Percentiles rank a stretch among this genome's conserved stretches.
These are phyloP conservation scores for Drosophila kurseongensis DNA, from an alignment of 1,140 invertebrate genomes.

Conservation along the genomic window DNA sequence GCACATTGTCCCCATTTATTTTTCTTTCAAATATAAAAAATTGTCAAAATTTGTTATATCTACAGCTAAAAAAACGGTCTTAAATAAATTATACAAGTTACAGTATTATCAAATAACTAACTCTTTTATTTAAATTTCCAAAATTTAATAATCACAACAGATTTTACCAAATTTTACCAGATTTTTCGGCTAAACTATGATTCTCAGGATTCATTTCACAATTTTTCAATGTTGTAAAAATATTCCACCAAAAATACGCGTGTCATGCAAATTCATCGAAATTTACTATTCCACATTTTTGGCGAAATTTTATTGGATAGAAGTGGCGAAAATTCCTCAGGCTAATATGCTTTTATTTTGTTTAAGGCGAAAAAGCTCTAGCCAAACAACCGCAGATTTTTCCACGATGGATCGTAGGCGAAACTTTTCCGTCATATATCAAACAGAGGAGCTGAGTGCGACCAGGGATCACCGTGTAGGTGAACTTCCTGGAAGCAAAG, in stretches of 20 bases:
- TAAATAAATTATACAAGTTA: too few relatives aligned
- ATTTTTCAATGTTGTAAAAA: slow-evolving; percentile 13
- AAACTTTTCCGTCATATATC: slow-evolving; percentile 71
- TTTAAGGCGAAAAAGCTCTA: slow-evolving; percentile 30
- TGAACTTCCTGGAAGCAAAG: slow-evolving; percentile 67
- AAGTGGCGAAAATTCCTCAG: slow-evolving; percentile 43
- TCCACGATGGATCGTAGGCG: slow-evolving; percentile 36
- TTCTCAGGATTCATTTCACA: slow-evolving; percentile 41
- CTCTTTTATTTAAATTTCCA: too few relatives aligned
- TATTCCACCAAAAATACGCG: slow-evolving; percentile 23
- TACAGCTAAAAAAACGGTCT: too few relatives aligned
- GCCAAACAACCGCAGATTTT: slow-evolving; percentile 33
- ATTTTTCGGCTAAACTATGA: slow-evolving; percentile 36
- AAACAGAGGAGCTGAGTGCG: slow-evolving; percentile 27
- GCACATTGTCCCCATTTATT: slow-evolving; percentile 2
- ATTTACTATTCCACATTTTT: slow-evolving; percentile 49
- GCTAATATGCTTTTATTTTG: slow-evolving; percentile 34
- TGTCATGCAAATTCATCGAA: slow-evolving; percentile 63
- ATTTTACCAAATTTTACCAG: too few relatives aligned
- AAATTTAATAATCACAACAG: too few relatives aligned
- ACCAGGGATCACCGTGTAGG: slow-evolving; percentile 17
- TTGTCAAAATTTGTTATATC: too few relatives aligned
- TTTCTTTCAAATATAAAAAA: not conserved
- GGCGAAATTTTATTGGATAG: slow-evolving; percentile 40
- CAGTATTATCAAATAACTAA: too few relatives aligned